Evolutionary conservation across 1,140 invertebrate genomes (phyloP), one percentile per base, ranked within the genome.

Genomic region (Papilio polyxenes): DNA sequence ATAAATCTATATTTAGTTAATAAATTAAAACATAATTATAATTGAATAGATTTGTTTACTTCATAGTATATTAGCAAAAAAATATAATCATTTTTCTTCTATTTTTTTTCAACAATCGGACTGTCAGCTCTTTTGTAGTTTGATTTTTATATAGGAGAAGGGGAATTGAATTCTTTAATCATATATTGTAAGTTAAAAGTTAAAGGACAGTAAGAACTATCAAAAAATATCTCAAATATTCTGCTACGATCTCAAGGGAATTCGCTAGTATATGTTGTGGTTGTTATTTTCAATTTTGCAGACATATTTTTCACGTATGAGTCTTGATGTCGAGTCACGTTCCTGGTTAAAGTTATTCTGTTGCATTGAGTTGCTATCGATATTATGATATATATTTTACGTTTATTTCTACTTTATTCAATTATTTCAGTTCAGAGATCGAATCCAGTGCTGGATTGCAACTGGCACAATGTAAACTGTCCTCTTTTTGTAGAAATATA

Each of bases 301-400:
- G 65, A 72, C 31, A 72, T 37, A 69, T 72, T 72, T 72, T 40
- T 72, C 65, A 13, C 31, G 31, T 72, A 37, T 37, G 65, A 72
- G 13, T 72, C 31, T 72, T 31, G 31, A 13, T 72, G 65, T 72
- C 62, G 20, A 15, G 65, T 72, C 65, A 72, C 65, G 65, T 72
- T 40, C 13, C 31, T 4, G 65, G 31, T 72, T 72, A 72, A 72
- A 72, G 65, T 2, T 72, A 3, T 40, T 72, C 65, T 72, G 65
- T 40, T 72, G 31, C 31, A 72, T 72, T 13, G 20, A 65, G 10
- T 65, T 72, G 23, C 31, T 72, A 37, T 72, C 65, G 23, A 72
- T 72, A 37, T 69, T 69, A 37, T 15, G 11, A 72, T 5, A 37
- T 15, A 72, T 37, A 72, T 72, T 72, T 17, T 7, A 72, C 5